These are phyloP conservation scores for Mirounga angustirostris DNA, from an alignment of 2,113 vertebrate species.

Conservation along the genomic window DNA sequence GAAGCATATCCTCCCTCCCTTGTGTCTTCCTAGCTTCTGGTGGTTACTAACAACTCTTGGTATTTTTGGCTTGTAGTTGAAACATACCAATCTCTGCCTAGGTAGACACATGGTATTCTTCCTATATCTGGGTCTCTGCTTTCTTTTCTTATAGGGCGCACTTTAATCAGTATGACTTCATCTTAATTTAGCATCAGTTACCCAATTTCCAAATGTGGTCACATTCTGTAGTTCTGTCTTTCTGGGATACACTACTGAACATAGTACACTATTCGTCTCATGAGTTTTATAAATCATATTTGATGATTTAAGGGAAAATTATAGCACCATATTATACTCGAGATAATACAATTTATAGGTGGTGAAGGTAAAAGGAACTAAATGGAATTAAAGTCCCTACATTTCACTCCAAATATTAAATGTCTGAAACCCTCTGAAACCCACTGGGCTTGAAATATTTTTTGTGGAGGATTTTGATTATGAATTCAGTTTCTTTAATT, in stretches of 20 bases:
- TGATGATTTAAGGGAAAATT: background rate
- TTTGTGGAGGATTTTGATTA: background rate
- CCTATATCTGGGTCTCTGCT: background rate
- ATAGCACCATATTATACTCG: background rate
- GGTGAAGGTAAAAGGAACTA: background rate
- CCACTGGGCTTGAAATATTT: background rate
- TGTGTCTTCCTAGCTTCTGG: background rate
- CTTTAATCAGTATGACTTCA: background rate
- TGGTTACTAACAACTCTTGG: background rate
- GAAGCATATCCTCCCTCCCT: rapidly evolving
- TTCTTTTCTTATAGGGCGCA: background rate
- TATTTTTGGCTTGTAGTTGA: background rate
- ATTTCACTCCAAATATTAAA: background rate
- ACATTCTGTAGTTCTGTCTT: background rate
- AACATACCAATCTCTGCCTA: background rate
- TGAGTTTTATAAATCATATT: background rate
- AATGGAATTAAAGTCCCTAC: background rate
- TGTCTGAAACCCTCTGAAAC: background rate
- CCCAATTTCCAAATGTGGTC: background rate
- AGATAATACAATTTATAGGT: background rate
- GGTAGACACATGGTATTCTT: background rate
- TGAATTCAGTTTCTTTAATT: background rate
- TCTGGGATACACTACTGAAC: background rate
- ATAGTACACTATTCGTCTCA: background rate
- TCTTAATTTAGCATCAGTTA: background rate